Percentiles rank a stretch among this genome's conserved stretches.
Conservation (phyloP, 2,797 vertebrate genomes). For the Fistularia commersonii region DNA sequence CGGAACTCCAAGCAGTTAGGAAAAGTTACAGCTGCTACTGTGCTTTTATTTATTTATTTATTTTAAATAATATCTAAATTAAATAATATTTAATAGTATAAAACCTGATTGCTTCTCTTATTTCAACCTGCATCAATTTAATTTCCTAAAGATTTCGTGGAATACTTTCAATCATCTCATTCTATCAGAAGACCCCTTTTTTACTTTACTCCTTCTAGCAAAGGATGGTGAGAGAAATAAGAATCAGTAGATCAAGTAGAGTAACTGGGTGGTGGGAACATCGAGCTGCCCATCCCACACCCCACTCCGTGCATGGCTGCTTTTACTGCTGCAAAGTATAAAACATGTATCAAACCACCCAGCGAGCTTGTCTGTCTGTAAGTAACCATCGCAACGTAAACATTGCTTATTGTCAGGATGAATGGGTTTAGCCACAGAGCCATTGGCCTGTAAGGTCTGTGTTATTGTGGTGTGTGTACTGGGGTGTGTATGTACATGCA, state of each 20-base stretch:
- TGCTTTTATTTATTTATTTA: too few species aligned
- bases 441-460: constrained; percentile 42
- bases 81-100: too few species aligned
- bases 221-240: constrained; percentile 18
- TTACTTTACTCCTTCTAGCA: constrained; percentile 1
- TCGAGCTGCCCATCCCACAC: too few species aligned
- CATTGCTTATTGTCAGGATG: constrained; percentile 35
- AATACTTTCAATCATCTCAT: too few species aligned
- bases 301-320: constrained; percentile 1
- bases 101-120: too few species aligned
- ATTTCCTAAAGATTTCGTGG: too few species aligned
- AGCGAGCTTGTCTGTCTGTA: constrained; percentile 33
- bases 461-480: constrained; percentile 54
- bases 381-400: constrained; percentile 52
- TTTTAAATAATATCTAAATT: too few species aligned
- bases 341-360: constrained; percentile 32
- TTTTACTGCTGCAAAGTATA: constrained; percentile 21
- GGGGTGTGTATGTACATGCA: too few species aligned
- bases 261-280: too few species aligned
- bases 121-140: too few species aligned
- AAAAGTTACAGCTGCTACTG: too few species aligned
- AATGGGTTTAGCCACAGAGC: constrained; percentile 39
- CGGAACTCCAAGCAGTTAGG: too few species aligned
- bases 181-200: constrained; percentile 7
- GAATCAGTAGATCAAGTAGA: constrained; percentile 24